These are phyloP conservation scores for Branchipolynoe longqiensis DNA, from an alignment of 2,888 invertebrate genomes.

Conservation along the genomic window DNA sequence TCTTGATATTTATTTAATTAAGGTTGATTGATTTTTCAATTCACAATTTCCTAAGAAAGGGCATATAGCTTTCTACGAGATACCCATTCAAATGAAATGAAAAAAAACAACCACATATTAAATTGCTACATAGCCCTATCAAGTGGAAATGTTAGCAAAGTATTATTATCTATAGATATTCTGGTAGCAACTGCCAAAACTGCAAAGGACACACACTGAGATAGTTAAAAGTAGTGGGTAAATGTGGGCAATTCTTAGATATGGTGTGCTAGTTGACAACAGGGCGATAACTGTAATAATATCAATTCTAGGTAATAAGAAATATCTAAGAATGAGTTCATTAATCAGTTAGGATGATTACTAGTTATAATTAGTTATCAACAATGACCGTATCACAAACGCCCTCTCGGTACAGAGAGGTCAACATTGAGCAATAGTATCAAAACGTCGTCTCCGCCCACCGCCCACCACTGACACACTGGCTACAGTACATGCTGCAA, in stretches of 20 bases:
- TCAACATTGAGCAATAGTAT: slow-evolving; percentile 38
- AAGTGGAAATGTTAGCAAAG: slow-evolving; percentile 33
- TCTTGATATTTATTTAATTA: not conserved
- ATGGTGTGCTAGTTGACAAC: slow-evolving; percentile 43
- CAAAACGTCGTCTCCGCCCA: not conserved
- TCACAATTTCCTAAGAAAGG: not conserved
- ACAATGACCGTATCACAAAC: slow-evolving; percentile 47
- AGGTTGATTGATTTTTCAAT: not conserved
- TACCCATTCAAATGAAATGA: slow-evolving; percentile 26
- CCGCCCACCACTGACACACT: not conserved
- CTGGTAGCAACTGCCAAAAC: slow-evolving; percentile 41
- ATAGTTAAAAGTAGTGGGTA: slow-evolving; percentile 38
- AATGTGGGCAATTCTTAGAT: slow-evolving; percentile 38
- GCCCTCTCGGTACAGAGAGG: not conserved
- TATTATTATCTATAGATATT: slow-evolving; percentile 44
- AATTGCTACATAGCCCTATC: slow-evolving; percentile 29
- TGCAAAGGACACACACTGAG: slow-evolving; percentile 35
- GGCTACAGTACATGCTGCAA: no score
- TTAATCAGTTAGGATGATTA: slow-evolving; percentile 14
- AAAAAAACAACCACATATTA: slow-evolving; percentile 45
- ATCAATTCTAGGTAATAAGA: slow-evolving; percentile 37
- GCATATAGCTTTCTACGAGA: slow-evolving; percentile 12
- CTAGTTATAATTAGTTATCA: slow-evolving; percentile 44
- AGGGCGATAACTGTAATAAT: slow-evolving; percentile 14
- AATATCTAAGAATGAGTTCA: slow-evolving; percentile 24